Base-by-base conservation (phyloP, 1,140 invertebrate genomes). In the Zaprionus capensis region DNA sequence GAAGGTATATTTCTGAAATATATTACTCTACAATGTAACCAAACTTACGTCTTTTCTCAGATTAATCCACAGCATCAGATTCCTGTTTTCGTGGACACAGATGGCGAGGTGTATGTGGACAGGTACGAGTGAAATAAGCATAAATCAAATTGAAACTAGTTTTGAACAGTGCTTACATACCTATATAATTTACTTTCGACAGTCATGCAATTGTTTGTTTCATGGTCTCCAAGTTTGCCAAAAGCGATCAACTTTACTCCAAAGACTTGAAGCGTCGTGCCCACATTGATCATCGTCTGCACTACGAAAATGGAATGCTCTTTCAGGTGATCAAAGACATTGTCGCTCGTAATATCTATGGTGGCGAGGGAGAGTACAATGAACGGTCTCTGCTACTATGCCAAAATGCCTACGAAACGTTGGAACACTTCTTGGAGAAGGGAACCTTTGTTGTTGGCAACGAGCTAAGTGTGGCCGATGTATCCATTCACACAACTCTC, bases 161-260 rank as follows among this genome's bases (percentile, higher is more conserved):
- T 71, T 51, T 4, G 0, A 41, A 28, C 17, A 9, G 59, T 28
- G 38, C 20, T 15, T 61, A 26, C 12, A 5, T 63, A 26, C 12
- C 2, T 63, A 20, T 22, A 55, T 62, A 31, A 28, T 53, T 28
- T 28, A 38, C n/a, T 28, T 11, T n/a, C 6, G 44, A 36, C 81
- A 94, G 96, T 84, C 96, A 96, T 49, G 95, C 96, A 1, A 96
- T 97, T 17, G 93, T 96, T 76, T 90, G 94, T 2, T 97, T 97
- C 86, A 91, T 97, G 76, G 95, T 94, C 9, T 95, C 95, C 61
- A 94, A 95, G 62, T 97, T 97, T 78, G 95, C 94, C 0, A 94
- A 94, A 49, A 94, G 95, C 75, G 93, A 93, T 78, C 81, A 93
- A 1, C 80, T 97, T 1, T 96, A 97, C 88, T 96, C 96, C 0